Conservation (phyloP, 2,797 vertebrate genomes). For the Rhynchonycteris naso region DNA sequence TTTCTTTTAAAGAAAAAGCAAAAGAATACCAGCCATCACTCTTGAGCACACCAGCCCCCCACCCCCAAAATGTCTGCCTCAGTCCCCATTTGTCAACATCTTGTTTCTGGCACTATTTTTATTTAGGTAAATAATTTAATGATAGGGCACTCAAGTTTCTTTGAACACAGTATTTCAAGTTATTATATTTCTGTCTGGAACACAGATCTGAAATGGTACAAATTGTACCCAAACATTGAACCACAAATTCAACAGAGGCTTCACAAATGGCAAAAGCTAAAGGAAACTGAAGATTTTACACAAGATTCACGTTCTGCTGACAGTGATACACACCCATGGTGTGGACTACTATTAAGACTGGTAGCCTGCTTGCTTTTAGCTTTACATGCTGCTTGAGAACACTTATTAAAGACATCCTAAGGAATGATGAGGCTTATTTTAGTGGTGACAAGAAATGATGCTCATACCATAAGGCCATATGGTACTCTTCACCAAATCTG, state of each 20-base stretch:
- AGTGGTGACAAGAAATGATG: slow-evolving; percentile 8
- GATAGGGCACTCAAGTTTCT: not conserved
- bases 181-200: not conserved
- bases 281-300: not conserved
- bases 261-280: not conserved
- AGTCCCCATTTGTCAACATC: not conserved
- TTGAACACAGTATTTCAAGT: slow-evolving; percentile 38
- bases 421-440: slow-evolving; percentile 27
- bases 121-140: slow-evolving; percentile 53
- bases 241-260: not conserved
- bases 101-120: slow-evolving; percentile 7
- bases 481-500: not conserved
- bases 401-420: not conserved
- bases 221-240: not conserved
- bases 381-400: not conserved
- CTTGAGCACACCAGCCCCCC: not conserved
- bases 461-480: not conserved
- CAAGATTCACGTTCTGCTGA: not conserved
- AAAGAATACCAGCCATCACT: not conserved
- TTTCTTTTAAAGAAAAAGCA: slow-evolving; percentile 48
- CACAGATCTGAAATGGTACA: slow-evolving; percentile 24
- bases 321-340: not conserved
- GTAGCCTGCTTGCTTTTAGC: not conserved
- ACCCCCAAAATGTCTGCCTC: not conserved
- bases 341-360: not conserved